phyloP scores from a whole-genome alignment of 1,140 invertebrate species.

The Marisa cornuarietis region DNA sequence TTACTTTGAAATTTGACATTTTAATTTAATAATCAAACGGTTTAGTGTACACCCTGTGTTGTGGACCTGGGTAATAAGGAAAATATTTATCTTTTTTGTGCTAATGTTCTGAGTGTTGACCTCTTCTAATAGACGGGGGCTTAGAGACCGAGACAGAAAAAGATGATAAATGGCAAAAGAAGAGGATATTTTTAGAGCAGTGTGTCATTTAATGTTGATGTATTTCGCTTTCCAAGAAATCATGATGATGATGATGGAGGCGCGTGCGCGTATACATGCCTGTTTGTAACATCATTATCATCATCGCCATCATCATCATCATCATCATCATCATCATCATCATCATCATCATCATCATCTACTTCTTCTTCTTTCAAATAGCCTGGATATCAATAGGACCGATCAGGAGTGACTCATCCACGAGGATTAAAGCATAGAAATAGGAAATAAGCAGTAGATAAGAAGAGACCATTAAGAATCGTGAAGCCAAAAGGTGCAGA shows the following conservation, averaged over 20 bases:
- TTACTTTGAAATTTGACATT: too few relatives aligned
- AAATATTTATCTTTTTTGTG: too few relatives aligned
- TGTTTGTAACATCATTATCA: background rate
- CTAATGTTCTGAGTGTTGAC: background rate
- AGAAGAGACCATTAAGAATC: background rate
- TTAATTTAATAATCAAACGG: too few relatives aligned
- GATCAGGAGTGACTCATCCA: background rate
- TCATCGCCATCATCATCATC: background rate
- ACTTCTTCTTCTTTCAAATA: background rate
- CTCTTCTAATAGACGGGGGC: background rate
- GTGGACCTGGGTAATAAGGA: too few relatives aligned
- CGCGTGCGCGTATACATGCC: too few relatives aligned
- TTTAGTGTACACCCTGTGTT: too few relatives aligned
- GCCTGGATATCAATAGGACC: background rate
- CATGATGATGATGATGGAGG: too few relatives aligned
- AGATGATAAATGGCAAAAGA: background rate
- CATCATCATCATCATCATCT: background rate
- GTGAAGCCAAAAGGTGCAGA: background rate
- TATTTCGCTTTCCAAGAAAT: background rate
- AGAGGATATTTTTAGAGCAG: background rate
- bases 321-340: background rate
- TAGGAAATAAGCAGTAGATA: background rate
- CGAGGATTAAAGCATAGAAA: background rate
- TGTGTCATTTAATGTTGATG: background rate
- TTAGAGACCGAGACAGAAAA: background rate